Percentiles rank a stretch among this genome's conserved stretches.
phyloP scores from a whole-genome alignment of 1,140 invertebrate species.

The Colletes gigas region DNA sequence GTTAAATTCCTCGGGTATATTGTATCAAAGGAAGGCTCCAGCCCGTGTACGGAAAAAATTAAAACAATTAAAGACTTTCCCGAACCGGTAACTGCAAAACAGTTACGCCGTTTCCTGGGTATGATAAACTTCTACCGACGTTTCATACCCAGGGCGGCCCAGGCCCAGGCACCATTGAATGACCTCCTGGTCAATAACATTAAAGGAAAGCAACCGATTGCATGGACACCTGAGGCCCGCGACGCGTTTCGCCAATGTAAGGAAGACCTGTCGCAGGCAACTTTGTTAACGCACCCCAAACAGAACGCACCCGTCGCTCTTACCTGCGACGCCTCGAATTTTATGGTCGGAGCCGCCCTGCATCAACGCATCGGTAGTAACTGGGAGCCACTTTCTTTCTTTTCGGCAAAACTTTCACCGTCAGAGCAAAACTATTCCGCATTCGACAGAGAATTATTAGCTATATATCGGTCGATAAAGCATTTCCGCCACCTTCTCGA shows the following conservation, averaged over 20 bases:
- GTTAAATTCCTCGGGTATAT: slow-evolving; percentile 51
- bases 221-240: not conserved
- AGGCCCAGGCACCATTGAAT: not conserved
- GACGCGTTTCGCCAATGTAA: not conserved
- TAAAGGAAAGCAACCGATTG: not conserved
- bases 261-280: not conserved
- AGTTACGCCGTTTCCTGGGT: slow-evolving; percentile 2
- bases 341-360: not conserved
- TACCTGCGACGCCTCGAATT: not conserved
- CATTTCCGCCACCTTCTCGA: not conserved
- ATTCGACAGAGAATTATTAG: not conserved
- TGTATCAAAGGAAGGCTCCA: not conserved
- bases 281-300: not conserved
- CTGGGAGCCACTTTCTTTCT: not conserved
- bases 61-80: not conserved
- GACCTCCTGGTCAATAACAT: not conserved
- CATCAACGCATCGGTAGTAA: not conserved
- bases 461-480: not conserved
- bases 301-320: not conserved
- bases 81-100: not conserved
- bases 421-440: not conserved
- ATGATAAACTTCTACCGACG: slow-evolving; percentile 12
- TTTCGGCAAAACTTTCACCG: not conserved
- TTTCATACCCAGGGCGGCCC: not conserved
- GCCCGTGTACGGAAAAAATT: too few species aligned